Evolutionary conservation across 2,797 vertebrate genomes (phyloP).

Genomic region (Lepilemur ruficaudatus): DNA sequence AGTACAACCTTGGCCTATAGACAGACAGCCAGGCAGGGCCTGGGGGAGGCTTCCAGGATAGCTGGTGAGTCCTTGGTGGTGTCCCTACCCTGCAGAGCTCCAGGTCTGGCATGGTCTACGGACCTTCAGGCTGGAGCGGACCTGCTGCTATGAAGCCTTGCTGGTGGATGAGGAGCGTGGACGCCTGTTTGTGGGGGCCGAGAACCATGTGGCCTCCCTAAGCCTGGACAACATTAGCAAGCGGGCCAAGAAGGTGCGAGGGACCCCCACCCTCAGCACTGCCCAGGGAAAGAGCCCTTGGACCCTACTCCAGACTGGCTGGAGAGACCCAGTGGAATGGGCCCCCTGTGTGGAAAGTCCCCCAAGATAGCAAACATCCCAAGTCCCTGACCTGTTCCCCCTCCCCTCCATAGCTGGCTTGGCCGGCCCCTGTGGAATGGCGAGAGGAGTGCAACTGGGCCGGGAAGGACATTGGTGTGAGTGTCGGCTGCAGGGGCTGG

Average conservation of each 20-base stretch:
- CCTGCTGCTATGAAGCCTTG: conserved; percentile 94
- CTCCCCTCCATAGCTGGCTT: conserved; percentile 90
- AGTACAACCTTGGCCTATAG: background rate
- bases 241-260: conserved; percentile 91
- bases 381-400: background rate
- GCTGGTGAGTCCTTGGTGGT: background rate
- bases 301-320: background rate
- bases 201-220: conserved; percentile 95
- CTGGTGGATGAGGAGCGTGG: conserved; percentile 95
- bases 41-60: background rate
- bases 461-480: conserved; percentile 97
- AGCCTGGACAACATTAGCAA: conserved; percentile 95
- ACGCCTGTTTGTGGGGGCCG: conserved; percentile 93
- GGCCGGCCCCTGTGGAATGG: conserved; percentile 97
- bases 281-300: background rate
- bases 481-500: conserved; percentile 69
- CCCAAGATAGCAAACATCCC: background rate
- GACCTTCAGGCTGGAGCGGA: conserved; percentile 90
- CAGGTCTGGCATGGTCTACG: conserved; percentile 90
- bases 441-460: conserved; percentile 99
- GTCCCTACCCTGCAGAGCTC: conserved; percentile 87
- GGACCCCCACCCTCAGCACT: background rate
- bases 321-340: background rate
- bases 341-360: background rate
- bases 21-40: background rate